Evolutionary conservation across 2,797 vertebrate species (phyloP).

Genomic region (Pseudomugil tenellus): DNA sequence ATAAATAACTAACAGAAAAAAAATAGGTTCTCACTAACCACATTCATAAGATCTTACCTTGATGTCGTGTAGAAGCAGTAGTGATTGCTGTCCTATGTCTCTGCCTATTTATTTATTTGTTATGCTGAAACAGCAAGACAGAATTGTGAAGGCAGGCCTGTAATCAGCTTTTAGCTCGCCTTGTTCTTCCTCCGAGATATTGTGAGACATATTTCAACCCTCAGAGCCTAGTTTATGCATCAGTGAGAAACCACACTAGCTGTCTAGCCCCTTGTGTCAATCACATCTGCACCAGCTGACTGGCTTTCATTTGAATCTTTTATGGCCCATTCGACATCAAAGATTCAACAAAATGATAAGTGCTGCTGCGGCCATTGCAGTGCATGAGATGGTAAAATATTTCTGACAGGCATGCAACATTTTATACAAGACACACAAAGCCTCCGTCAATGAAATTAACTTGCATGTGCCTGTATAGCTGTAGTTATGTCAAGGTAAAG

Average conservation of each 20-base stretch:
- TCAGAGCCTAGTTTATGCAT: constrained; percentile 57
- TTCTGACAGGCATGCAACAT: constrained; percentile 39
- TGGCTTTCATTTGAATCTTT: constrained; percentile 59
- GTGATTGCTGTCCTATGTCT: constrained; percentile 27
- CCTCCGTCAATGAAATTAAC: constrained; percentile 26
- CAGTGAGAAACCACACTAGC: constrained; percentile 55
- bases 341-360: constrained; percentile 46
- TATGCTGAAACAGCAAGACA: constrained; percentile 4
- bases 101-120: not conserved
- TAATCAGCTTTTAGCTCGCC: constrained; percentile 50
- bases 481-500: constrained; percentile 35
- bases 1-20: not conserved
- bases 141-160: constrained; percentile 56
- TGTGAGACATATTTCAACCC: constrained; percentile 57
- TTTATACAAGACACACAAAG: constrained; percentile 24
- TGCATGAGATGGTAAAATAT: constrained; percentile 38
- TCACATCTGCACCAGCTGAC: constrained; percentile 49
- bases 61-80: constrained; percentile 6
- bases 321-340: constrained; percentile 38
- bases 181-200: constrained; percentile 39
- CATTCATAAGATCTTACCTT: constrained; percentile 18
- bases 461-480: constrained; percentile 24
- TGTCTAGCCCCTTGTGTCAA: constrained; percentile 57
- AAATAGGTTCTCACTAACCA: not conserved
- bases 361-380: constrained; percentile 27